Evolutionary conservation across 1,140 invertebrate genomes (phyloP).

Genomic region (Berghia stephanieae): DNA sequence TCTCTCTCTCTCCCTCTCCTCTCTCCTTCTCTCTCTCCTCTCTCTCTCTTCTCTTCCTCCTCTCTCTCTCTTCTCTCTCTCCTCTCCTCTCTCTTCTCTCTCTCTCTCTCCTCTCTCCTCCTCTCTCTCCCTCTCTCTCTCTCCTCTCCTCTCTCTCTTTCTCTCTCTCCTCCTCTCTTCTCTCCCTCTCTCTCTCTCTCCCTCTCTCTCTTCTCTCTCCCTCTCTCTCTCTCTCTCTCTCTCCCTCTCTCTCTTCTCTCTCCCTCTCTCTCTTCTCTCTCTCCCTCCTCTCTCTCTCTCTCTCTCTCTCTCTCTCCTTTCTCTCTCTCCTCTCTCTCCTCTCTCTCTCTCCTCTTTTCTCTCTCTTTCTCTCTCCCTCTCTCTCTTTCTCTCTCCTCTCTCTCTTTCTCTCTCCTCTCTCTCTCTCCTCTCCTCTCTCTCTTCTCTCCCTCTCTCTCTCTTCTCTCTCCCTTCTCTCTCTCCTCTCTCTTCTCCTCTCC

Average conservation of each 20-base stretch:
- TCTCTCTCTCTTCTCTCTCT: not conserved
- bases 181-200: not conserved
- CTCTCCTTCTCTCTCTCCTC: not conserved
- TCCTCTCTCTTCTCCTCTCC: too few species aligned
- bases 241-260: not conserved
- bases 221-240: not conserved
- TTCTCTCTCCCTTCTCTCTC: not conserved
- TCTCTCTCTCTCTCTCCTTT: constrained; percentile 14
- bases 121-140: not conserved
- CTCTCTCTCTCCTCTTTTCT: constrained; percentile 16
- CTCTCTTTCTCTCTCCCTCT: constrained; percentile 13
- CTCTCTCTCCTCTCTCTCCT: constrained; percentile 15
- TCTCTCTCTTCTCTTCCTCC: not conserved
- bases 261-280: not conserved
- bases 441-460: not conserved
- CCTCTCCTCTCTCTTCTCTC: not conserved
- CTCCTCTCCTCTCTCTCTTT: not conserved
- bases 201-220: not conserved
- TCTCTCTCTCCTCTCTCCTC: not conserved
- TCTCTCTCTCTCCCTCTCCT: not conserved
- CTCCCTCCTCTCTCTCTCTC: constrained; percentile 3
- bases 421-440: not conserved
- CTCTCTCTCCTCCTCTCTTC: not conserved
- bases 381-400: not conserved
- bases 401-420: constrained; percentile 11